phyloP scores from a whole-genome alignment of 2,888 invertebrate species.

The Lumbricus terrestris region DNA sequence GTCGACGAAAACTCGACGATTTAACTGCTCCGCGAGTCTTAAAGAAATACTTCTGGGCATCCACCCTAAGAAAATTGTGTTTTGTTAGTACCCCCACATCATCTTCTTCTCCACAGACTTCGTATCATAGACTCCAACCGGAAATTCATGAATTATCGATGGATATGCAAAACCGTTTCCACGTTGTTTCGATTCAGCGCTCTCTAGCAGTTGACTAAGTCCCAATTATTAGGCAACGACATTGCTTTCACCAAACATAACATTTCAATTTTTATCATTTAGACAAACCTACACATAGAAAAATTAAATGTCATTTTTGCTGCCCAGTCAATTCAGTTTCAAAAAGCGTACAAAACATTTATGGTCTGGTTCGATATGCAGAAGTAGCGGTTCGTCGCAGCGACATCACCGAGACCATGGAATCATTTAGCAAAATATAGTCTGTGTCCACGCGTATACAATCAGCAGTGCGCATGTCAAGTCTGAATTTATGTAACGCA shows the following conservation, averaged over 20 bases:
- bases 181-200: not conserved
- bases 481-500: not conserved
- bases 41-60: not conserved
- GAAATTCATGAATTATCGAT: too few relatives aligned
- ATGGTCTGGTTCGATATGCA: too few relatives aligned
- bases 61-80: not conserved
- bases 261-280: not conserved
- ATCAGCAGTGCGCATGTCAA: not conserved
- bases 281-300: not conserved
- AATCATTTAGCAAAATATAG: not conserved
- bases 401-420: not conserved
- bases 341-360: not conserved
- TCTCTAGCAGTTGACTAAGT: not conserved
- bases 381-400: too few relatives aligned
- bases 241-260: not conserved
- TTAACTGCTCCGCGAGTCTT: not conserved
- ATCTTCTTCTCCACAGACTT: not conserved
- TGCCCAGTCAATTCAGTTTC: not conserved
- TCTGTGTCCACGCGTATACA: constrained; percentile 3
- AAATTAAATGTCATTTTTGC: not conserved
- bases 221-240: not conserved
- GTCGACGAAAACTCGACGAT: not conserved
- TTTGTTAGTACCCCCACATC: not conserved
- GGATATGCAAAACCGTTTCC: not conserved
- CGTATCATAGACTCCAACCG: not conserved